Evolutionary conservation across 64 coral and sea anemone genomes (phyloP), one percentile per base, ranked within the genome.

Genomic region (Catalaphyllia jardinei): DNA sequence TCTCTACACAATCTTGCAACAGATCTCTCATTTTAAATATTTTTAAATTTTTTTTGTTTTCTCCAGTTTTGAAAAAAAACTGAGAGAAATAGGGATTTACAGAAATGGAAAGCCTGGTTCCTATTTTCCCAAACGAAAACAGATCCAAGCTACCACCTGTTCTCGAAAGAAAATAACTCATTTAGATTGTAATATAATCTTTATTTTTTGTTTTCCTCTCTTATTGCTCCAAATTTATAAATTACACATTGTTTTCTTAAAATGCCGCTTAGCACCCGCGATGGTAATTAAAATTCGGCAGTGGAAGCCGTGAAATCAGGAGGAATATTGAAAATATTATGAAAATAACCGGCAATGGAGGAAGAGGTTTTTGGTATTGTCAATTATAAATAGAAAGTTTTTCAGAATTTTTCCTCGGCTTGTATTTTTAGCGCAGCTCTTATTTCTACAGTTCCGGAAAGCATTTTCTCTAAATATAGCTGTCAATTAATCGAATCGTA

Each of bases 211-310:
- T 24, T 83, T 61, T 65, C 16, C 5, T 42, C 46, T 63, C 16
- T 67, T 65, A 33, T 65, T 83, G 60, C 46, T 64, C 65, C 60
- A 17, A 83, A 83, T 83, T 83, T 83, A 29, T 35, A 42, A 69
- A 77, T 77, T 77, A 49, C 74, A 24, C 33, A n/a, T 77, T 83
- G 60, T 83, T 81, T 81, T 19, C 30, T 65, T 16, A 65, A 65
- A 83, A 24, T 20, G 24, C 65, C 65, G n/a, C n/a, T 69, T 29
- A 69, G 22, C 22, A 28, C 4, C 25, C 10, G 25, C 65, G 22
- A 24, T 27, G 22, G 22, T 0, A 69, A 25, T 27, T 25, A n/a
- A 69, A 69, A 28, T 69, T 27, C 22, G 22, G 22, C 22, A 25
- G 4, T 11, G 10, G 20, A 29, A 24, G 10, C 7, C 9, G 20